These are phyloP conservation scores for Solenodon paradoxus DNA, from an alignment of 2,113 vertebrate genomes.

Conservation along the genomic window DNA sequence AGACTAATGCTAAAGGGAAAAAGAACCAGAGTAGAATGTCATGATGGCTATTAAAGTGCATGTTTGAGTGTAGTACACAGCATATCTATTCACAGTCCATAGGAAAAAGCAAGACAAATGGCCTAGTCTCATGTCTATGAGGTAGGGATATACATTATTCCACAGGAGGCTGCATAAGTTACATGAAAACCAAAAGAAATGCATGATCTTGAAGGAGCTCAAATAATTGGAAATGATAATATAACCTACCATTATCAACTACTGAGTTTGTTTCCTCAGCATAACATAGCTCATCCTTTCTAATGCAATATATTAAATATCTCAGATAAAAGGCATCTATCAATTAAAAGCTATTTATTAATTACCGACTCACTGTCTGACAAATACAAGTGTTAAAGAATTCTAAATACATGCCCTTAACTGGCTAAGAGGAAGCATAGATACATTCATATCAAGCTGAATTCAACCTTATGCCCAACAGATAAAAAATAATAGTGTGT, in stretches of 20 bases:
- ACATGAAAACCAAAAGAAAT: background rate
- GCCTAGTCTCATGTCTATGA: background rate
- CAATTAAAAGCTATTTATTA: background rate
- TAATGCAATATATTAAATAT: background rate
- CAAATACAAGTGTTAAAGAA: background rate
- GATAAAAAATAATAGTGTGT: background rate
- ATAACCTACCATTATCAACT: background rate
- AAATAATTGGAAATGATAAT: constrained; percentile 26
- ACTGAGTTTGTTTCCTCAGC: background rate
- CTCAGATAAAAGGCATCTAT: background rate
- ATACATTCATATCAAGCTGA: background rate
- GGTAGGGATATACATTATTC: background rate
- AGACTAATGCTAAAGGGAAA: background rate
- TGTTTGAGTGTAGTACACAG: background rate
- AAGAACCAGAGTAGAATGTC: background rate
- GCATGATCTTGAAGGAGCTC: background rate
- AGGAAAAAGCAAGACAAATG: background rate
- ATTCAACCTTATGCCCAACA: constrained; percentile 35
- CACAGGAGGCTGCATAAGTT: background rate
- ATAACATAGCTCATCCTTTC: background rate
- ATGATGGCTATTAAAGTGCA: background rate
- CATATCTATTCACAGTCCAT: background rate
- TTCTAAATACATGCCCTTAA: background rate
- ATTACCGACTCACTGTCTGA: background rate
- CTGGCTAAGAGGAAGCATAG: background rate